phyloP scores from a whole-genome alignment of 2,888 invertebrate species.

The Dolichopus griseipennis region DNA sequence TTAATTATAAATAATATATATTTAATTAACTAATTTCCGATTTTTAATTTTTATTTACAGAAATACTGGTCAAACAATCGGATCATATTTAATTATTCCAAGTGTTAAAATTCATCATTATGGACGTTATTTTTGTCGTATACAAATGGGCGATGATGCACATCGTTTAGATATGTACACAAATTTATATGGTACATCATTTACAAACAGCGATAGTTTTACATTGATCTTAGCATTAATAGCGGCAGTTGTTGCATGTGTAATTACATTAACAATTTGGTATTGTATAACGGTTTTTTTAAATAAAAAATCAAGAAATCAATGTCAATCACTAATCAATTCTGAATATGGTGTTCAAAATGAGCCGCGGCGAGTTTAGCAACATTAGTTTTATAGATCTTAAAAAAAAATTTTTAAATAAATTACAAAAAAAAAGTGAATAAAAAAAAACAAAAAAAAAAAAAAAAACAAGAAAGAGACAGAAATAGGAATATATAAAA shows the following conservation, averaged over 20 bases:
- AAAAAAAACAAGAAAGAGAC: neutral
- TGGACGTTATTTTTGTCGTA: constrained; percentile 61
- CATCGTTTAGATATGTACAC: constrained; percentile 41
- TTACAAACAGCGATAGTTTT: constrained; percentile 17
- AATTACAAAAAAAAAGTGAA: neutral
- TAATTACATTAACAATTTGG: constrained; percentile 15
- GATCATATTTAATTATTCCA: constrained; percentile 57
- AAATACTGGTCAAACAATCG: constrained; percentile 61
- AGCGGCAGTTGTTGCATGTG: constrained; percentile 16
- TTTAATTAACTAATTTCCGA: constrained; percentile 16
- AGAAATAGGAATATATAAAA: neutral
- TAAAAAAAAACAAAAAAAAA: neutral
- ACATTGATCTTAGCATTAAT: constrained; percentile 14
- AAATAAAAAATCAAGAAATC: constrained; percentile 13
- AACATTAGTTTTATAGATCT: neutral
- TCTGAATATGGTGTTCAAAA: neutral
- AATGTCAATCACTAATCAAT: constrained; percentile 14
- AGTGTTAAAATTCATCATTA: constrained; percentile 55
- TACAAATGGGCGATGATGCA: constrained; percentile 49
- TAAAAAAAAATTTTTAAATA: neutral
- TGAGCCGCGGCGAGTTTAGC: constrained; percentile 1
- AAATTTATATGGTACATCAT: constrained; percentile 21
- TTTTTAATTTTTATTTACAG: constrained; percentile 44
- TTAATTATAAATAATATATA: neutral
- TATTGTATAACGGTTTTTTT: constrained; percentile 9